Evolutionary conservation across 2,888 invertebrate species (phyloP).

Genomic region (Abrostola tripartita): DNA sequence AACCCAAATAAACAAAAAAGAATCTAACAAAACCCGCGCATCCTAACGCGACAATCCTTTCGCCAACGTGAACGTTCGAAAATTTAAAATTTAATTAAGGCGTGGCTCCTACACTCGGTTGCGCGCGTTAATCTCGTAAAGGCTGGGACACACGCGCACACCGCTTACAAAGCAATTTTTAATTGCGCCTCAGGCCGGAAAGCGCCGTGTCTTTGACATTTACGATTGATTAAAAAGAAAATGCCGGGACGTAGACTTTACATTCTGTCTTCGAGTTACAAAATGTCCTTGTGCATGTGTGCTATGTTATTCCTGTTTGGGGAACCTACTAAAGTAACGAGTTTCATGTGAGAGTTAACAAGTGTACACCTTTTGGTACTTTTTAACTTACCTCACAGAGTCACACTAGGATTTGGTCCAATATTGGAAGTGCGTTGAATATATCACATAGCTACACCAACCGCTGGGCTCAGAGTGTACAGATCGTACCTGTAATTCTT

Average conservation of each 20-base stretch:
- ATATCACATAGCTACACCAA: no score
- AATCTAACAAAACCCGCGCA: constrained; percentile 40
- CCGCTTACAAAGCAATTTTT: constrained; percentile 82
- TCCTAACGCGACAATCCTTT: constrained; percentile 65
- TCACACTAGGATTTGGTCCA: no score
- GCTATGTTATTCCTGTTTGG: constrained; percentile 16
- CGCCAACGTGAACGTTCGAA: constrained; percentile 72
- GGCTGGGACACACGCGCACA: constrained; percentile 71
- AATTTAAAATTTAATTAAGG: constrained; percentile 81
- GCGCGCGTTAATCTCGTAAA: constrained; percentile 79
- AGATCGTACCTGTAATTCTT: background rate
- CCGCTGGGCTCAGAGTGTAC: no score
- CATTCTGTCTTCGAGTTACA: constrained; percentile 45
- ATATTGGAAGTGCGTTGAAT: no score
- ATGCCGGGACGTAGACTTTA: constrained; percentile 55
- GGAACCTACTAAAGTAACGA: background rate
- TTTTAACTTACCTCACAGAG: no score
- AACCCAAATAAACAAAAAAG: constrained; percentile 48
- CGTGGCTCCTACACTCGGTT: constrained; percentile 68
- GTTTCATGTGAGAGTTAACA: no score
- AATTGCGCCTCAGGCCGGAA: constrained; percentile 75
- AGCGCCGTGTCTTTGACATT: constrained; percentile 77
- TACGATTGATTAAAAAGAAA: constrained; percentile 79
- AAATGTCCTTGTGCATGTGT: constrained; percentile 30
- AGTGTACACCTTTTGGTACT: no score